A percentile compares a stretch with the other conserved stretches of the same genome.
phyloP scores from a whole-genome alignment of 2,113 vertebrate species.

The Uria aalge region DNA sequence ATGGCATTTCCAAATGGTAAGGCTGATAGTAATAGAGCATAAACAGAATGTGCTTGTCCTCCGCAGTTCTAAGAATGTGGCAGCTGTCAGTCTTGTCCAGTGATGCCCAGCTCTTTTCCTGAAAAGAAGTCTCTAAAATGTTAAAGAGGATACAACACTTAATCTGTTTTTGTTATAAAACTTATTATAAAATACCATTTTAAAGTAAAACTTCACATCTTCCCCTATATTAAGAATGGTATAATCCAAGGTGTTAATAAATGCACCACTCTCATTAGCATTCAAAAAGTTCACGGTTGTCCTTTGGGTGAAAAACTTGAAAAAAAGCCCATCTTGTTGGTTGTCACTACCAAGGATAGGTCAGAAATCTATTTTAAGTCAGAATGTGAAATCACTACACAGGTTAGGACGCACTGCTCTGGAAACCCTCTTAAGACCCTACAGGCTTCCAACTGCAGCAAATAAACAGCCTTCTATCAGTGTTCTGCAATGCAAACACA shows the following conservation, averaged over 20 bases:
- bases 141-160: background rate
- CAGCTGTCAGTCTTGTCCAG: background rate
- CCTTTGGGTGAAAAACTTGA: background rate
- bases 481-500: background rate
- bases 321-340: background rate
- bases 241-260: background rate
- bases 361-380: background rate
- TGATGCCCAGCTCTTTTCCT: background rate
- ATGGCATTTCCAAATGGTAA: background rate
- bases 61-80: background rate
- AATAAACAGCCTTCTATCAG: background rate
- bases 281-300: background rate
- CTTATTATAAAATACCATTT: background rate
- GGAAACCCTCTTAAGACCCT: background rate
- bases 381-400: background rate
- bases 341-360: background rate
- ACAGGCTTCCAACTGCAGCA: background rate
- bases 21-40: background rate
- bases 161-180: background rate
- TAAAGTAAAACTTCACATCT: background rate
- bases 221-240: background rate
- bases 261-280: background rate
- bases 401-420: background rate
- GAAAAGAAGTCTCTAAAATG: background rate
- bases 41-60: background rate